Evolutionary conservation across 2,888 invertebrate species (phyloP).

Genomic region (Noctuana brunneofusca): DNA sequence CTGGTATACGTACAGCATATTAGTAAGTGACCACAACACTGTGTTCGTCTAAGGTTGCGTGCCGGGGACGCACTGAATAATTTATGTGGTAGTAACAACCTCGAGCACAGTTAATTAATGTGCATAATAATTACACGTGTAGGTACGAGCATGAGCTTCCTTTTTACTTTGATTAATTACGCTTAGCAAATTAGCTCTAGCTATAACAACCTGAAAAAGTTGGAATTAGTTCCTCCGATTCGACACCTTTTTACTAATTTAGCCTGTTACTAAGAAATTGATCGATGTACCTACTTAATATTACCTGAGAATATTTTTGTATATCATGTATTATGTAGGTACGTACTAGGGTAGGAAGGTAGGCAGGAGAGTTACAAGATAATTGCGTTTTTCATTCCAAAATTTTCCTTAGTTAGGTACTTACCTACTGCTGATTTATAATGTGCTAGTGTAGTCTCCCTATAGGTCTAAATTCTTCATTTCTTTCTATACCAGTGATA

Average conservation of each 20-base stretch:
- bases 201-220: slow-evolving; percentile 42
- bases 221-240: slow-evolving; percentile 30
- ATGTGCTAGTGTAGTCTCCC: no score
- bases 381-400: no score
- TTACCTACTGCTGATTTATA: no score
- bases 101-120: slow-evolving; percentile 74
- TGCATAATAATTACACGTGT: slow-evolving; percentile 80
- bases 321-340: no score
- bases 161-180: slow-evolving; percentile 80
- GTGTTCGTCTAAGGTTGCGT: slow-evolving; percentile 55
- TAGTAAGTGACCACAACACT: slow-evolving; percentile 35
- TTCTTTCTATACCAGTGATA: no score
- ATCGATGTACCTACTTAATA: no score
- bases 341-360: no score
- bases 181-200: slow-evolving; percentile 68
- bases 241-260: slow-evolving; percentile 23
- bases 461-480: no score
- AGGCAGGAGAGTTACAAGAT: no score
- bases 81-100: slow-evolving; percentile 61
- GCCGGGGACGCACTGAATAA: slow-evolving; percentile 64
- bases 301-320: no score
- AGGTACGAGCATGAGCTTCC: slow-evolving; percentile 78
- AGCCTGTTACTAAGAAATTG: slow-evolving; percentile 35
- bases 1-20: background rate
- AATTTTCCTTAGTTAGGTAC: no score